Evolutionary conservation across 2,888 invertebrate genomes (phyloP), one percentile per base, ranked within the genome.

Genomic region (Achlya flavicornis): DNA sequence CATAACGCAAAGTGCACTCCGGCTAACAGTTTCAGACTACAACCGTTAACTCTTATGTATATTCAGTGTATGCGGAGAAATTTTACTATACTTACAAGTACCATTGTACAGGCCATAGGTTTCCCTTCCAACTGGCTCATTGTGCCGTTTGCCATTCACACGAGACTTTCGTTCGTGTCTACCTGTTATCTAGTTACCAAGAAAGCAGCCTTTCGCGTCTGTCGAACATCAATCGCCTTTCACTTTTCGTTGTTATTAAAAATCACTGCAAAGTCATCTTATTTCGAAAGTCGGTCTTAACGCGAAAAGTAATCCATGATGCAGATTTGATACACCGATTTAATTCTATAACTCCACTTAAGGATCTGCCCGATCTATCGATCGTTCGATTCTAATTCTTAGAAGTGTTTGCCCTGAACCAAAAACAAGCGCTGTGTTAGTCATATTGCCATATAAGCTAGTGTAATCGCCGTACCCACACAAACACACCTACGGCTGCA

Each of bases 191-290:
- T 89, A 87, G 90, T 90, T 89, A 87, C 91, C 76, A 85, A 80
- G 89, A 90, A 90, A 90, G 90, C 79, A 79, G 79, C 83, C 85
- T 87, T 82, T 89, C 87, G 80, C 81, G 84, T 73, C 63, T 68
- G 79, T 80, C 75, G 77, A 77, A 80, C 74, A 70, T 65, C 68
- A 65, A 87, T 83, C 81, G 77, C 90, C 92, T 92, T 92, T 93
- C 92, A 92, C 93, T 93, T 90, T 90, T 90, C 76, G 84, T 85
- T 86, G 71, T 84, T 88, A 88, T 87, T 86, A 88, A 89, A 88
- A 88, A 86, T 86, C 85, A 87, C 88, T 86, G 85, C 80, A 78
- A 80, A 79, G 79, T 83, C 84, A 83, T 86, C 80, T 80, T 64
- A 65, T 72, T 78, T 85, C 84, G 85, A 87, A 87, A 87, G 87